A percentile compares a stretch with the other conserved stretches of the same genome.
phyloP scores from a whole-genome alignment of 2,113 vertebrate species.

The Pachyramphus minor region DNA sequence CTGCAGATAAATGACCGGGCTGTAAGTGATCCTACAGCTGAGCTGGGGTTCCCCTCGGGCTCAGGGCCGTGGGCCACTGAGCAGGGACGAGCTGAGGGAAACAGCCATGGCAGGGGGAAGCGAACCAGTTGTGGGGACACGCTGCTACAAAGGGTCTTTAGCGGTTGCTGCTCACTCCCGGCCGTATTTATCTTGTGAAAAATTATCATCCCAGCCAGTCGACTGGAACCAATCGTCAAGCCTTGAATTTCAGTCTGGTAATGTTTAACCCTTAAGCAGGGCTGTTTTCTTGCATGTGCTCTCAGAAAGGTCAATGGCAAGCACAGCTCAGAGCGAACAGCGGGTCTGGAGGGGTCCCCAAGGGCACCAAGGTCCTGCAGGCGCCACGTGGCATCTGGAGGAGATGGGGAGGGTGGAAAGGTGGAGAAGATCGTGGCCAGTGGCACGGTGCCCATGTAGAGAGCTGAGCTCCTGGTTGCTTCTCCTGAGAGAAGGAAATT shows the following conservation, averaged over 20 bases:
- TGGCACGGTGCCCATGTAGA: not conserved
- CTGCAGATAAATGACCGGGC: not conserved
- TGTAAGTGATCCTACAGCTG: not conserved
- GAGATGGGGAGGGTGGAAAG: not conserved
- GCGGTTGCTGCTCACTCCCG: not conserved
- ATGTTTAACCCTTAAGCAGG: slow-evolving; percentile 61
- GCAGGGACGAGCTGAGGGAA: not conserved
- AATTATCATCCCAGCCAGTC: slow-evolving; percentile 40
- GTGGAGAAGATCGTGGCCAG: rapidly evolving
- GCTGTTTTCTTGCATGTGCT: not conserved
- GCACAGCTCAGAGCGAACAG: rapidly evolving
- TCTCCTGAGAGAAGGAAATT: not conserved
- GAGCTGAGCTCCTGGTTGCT: not conserved
- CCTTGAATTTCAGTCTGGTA: slow-evolving; percentile 61
- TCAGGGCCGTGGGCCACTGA: not conserved
- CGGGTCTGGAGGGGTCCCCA: rapidly evolving
- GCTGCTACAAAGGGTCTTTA: not conserved
- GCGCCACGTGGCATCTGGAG: rapidly evolving
- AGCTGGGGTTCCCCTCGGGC: not conserved
- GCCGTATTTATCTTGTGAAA: slow-evolving; percentile 52
- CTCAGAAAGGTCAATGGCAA: not conserved
- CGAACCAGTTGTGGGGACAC: rapidly evolving
- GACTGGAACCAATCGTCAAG: slow-evolving; percentile 59
- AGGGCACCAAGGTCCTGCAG: not conserved
- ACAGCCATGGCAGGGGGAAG: not conserved